Evolutionary conservation across 1,140 invertebrate genomes (phyloP), one percentile per base, ranked within the genome.

Genomic region (Diabrotica virgifera): DNA sequence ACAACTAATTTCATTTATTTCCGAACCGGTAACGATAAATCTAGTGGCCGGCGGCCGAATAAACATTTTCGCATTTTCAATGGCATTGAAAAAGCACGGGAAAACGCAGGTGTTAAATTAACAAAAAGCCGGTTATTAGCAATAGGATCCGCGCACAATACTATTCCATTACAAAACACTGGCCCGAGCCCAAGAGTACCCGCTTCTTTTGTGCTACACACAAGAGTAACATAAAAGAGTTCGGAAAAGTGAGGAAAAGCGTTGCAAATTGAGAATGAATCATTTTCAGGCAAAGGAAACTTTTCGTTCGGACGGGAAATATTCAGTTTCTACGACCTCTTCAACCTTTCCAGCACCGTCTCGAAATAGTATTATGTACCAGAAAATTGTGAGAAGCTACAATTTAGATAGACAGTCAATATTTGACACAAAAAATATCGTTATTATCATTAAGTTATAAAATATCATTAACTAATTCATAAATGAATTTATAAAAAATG

Each of bases 251-350:
- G 40, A 10, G 40, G 40, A 46, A 46, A 46, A 46, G n/a, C 40
- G 40, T 46, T 46, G 40, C n/a, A 46, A 46, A 46, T 46, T 46
- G 40, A n/a, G n/a, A n/a, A 46, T 46, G 40, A 46, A 46, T 46
- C 5, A 46, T 46, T 46, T 46, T n/a, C n/a, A 8, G 40, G 8
- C 40, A 46, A 46, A 46, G 40, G n/a, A 46, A 46, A 10, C 40
- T n/a, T 46, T 46, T 46, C n/a, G n/a, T n/a, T 46, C 8, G n/a
- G n/a, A 46, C 8, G 40, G 0, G 5, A 46, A 46, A 46, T 24
- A 46, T 46, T 46, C 40, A 46, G 40, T 46, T 46, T 10, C n/a
- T n/a, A 46, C 40, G 40, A 46, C 8, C n/a, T 46, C 2, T 46
- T 46, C 40, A 46, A 3, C n/a, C 8, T 10, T 8, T 10, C 4